Conservation (phyloP, 2,888 invertebrate species). For the Diaperis boleti region DNA sequence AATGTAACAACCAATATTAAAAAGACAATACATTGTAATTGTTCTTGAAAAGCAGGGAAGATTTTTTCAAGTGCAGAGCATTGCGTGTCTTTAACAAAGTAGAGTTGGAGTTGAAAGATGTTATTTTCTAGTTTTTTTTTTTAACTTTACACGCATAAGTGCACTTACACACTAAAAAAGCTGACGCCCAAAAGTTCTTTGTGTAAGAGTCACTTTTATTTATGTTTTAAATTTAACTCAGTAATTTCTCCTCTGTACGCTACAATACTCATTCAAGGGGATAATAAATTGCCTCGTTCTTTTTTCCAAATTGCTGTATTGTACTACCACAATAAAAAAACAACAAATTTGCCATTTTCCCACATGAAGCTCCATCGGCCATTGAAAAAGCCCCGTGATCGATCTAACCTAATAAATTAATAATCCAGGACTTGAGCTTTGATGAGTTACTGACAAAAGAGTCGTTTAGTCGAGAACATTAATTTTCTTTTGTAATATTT, state of each 20-base stretch:
- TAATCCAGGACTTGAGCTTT: constrained; percentile 33
- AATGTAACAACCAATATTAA: constrained; percentile 4
- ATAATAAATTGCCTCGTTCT: constrained; percentile 6
- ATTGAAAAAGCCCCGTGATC: constrained; percentile 13
- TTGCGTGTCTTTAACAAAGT: background rate
- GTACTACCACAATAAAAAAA: constrained; percentile 15
- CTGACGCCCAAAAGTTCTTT: background rate
- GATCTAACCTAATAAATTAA: constrained; percentile 36
- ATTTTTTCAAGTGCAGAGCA: background rate
- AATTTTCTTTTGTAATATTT: constrained; percentile 33
- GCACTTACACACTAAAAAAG: background rate
- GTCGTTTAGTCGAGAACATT: constrained; percentile 33
- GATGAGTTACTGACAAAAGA: constrained; percentile 23
- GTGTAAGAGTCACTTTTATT: background rate
- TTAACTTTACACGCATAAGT: background rate
- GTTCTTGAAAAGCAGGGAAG: background rate
- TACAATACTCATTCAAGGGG: background rate
- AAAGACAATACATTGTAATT: background rate
- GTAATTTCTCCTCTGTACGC: too few species aligned
- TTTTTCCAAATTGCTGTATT: background rate
- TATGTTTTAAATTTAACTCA: too few species aligned
- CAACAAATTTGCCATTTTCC: constrained; percentile 18
- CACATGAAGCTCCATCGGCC: background rate
- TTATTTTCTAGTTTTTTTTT: background rate
- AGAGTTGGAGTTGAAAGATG: background rate